A percentile compares a stretch with the other conserved stretches of the same genome.
Conservation (phyloP, 2,113 vertebrate genomes). For the Smithornis capensis region DNA sequence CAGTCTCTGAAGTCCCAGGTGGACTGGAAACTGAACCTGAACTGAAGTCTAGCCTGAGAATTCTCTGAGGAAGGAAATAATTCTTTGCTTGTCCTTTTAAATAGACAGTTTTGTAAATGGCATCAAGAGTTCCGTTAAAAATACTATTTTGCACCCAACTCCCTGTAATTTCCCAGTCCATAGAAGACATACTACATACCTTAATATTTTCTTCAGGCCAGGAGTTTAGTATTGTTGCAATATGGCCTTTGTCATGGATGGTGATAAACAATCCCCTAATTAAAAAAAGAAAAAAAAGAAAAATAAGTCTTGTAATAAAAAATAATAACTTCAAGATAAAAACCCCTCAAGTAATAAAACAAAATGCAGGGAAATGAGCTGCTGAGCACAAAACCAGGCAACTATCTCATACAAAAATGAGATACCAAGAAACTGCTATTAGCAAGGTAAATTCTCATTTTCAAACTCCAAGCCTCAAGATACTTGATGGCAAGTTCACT, state of each 20-base stretch:
- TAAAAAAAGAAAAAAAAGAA: neutral
- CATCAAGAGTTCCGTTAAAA: neutral
- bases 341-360: neutral
- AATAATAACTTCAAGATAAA: neutral
- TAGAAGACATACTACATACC: conserved; percentile 70
- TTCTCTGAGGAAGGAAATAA: neutral
- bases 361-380: neutral
- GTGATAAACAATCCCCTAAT: conserved; percentile 92
- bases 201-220: conserved; percentile 96
- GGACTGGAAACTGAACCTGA: neutral
- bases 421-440: neutral
- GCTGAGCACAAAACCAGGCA: neutral
- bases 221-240: conserved; percentile 93
- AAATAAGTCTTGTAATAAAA: neutral
- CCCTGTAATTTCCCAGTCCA: neutral
- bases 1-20: neutral
- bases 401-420: neutral
- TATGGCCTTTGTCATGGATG: conserved; percentile 94
- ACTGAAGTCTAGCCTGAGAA: neutral
- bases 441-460: neutral
- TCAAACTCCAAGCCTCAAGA: neutral
- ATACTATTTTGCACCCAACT: neutral
- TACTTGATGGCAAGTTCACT: neutral
- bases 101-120: neutral
- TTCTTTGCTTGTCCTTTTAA: neutral